Percentiles rank a stretch among this genome's conserved stretches.
phyloP scores from a whole-genome alignment of 2,888 invertebrate genomes.

The Steromphala cineraria region DNA sequence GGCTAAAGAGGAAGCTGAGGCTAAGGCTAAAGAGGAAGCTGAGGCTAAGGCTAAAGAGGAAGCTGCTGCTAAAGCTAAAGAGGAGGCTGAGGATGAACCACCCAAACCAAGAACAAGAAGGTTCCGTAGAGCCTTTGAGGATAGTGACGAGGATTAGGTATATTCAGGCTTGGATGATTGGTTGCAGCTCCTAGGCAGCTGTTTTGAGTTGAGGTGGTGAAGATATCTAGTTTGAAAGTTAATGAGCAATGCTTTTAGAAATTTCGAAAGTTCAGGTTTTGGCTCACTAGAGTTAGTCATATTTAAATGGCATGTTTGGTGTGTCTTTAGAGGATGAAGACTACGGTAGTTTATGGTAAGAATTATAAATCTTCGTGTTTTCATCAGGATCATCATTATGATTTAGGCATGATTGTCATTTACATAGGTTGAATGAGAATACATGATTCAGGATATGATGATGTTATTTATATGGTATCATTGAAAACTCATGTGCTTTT shows the following conservation, averaged over 20 bases:
- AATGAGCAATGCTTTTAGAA: slow-evolving; percentile 35
- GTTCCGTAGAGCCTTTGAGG: slow-evolving; percentile 21
- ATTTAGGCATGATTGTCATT: too few species aligned
- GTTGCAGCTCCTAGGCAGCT: neutral
- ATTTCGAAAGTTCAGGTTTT: neutral
- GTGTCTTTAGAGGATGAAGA: too few species aligned
- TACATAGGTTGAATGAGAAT: too few species aligned
- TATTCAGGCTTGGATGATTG: too few species aligned
- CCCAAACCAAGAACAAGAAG: neutral
- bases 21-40: neutral
- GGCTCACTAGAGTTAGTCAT: too few species aligned
- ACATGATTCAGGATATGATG: too few species aligned
- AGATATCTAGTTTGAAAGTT: neutral
- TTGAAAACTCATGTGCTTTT: too few species aligned
- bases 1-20: neutral
- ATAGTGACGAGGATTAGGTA: slow-evolving; percentile 9
- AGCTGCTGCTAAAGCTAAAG: neutral
- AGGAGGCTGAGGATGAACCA: neutral
- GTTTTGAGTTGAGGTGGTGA: neutral
- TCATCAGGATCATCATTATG: too few species aligned
- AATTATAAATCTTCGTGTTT: too few species aligned
- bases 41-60: neutral
- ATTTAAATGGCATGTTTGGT: too few species aligned
- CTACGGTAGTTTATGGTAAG: too few species aligned
- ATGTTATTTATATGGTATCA: too few species aligned